A percentile compares a stretch with the other conserved stretches of the same genome.
Conservation (phyloP, 2,888 invertebrate species). For the Lycophotia porphyrea region DNA sequence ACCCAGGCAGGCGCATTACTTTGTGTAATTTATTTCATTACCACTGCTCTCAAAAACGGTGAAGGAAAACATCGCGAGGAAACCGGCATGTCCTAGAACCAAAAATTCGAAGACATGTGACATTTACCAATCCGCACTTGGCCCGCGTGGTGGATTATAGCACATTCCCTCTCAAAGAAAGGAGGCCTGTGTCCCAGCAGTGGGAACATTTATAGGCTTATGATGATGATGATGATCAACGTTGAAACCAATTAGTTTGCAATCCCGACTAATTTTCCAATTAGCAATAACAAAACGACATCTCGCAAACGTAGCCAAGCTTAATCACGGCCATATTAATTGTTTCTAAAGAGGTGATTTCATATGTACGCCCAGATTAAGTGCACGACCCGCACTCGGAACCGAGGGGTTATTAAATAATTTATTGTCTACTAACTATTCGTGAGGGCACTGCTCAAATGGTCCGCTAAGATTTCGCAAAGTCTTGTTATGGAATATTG, state of each 20-base stretch:
- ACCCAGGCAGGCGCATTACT: no score
- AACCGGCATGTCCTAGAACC: no score
- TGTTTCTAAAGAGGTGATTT: conserved; percentile 87
- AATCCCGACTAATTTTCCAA: conserved; percentile 25
- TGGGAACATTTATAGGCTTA: no score
- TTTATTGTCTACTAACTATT: conserved; percentile 88
- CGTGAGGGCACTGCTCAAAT: conserved; percentile 82
- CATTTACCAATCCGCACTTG: no score
- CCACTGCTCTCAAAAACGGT: no score
- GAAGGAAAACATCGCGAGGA: no score
- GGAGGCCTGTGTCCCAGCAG: no score
- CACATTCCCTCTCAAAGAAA: no score
- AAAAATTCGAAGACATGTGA: no score
- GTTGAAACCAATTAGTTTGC: conserved; percentile 1
- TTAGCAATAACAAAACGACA: conserved; percentile 50
- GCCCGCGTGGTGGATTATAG: no score
- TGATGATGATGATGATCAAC: no score
- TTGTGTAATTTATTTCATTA: no score
- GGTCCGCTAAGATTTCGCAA: conserved; percentile 83
- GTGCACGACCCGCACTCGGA: conserved; percentile 81
- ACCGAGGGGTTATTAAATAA: conserved; percentile 88
- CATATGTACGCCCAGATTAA: conserved; percentile 86
- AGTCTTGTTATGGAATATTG: conserved; percentile 83
- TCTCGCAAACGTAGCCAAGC: conserved; percentile 50
- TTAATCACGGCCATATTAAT: conserved; percentile 81